Percentiles rank a stretch among this genome's conserved stretches.
Conservation (phyloP, 2,888 invertebrate genomes). For the Stegana nigrithorax region DNA sequence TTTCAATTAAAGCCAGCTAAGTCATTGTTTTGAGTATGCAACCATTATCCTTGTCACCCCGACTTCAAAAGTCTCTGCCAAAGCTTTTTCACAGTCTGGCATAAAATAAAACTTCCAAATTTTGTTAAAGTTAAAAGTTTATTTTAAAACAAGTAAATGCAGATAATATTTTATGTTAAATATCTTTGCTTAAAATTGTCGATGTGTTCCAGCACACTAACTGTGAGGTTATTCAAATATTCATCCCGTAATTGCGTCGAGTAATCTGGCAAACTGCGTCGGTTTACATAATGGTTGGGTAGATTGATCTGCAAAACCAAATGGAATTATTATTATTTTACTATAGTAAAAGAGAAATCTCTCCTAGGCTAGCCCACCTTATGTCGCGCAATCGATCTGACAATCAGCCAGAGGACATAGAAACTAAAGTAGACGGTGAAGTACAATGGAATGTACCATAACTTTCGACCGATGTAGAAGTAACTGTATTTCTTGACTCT, state of each 20-base stretch:
- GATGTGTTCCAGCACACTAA: constrained; percentile 63
- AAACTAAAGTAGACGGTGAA: constrained; percentile 75
- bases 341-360: not conserved
- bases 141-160: too few relatives aligned
- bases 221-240: constrained; percentile 63
- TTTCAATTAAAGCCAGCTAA: too few relatives aligned
- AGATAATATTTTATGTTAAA: constrained; percentile 49
- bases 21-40: too few relatives aligned
- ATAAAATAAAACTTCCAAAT: too few relatives aligned
- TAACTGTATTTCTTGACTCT: constrained; percentile 75
- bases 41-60: too few relatives aligned
- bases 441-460: constrained; percentile 79
- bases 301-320: constrained; percentile 63
- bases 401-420: constrained; percentile 75
- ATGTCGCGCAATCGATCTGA: constrained; percentile 77
- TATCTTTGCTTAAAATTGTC: constrained; percentile 64
- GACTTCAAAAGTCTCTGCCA: too few relatives aligned
- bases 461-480: constrained; percentile 77
- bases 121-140: too few relatives aligned
- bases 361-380: constrained; percentile 68
- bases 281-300: constrained; percentile 65
- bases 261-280: constrained; percentile 53
- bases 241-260: constrained; percentile 50
- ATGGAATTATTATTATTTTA: constrained; percentile 11
- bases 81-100: too few relatives aligned